Conservation (phyloP, 2,797 vertebrate species). For the Cuniculus paca region DNA sequence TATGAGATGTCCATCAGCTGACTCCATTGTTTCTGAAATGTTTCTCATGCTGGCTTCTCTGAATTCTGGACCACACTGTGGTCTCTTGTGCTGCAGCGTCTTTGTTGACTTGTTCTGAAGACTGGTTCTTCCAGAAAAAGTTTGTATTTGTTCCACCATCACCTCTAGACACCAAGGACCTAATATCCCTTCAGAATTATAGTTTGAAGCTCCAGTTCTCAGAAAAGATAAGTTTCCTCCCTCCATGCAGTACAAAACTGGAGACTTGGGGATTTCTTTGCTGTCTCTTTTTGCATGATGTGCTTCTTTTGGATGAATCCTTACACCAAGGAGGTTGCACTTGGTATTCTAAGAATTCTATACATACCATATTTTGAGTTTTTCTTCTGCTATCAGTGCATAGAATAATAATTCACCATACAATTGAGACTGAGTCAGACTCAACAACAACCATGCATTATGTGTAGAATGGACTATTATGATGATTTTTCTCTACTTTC, state of each 20-base stretch:
- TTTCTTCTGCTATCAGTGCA: neutral
- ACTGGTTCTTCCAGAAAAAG: neutral
- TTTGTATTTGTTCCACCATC: neutral
- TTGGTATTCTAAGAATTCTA: neutral
- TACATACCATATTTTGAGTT: neutral
- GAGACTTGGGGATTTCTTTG: fast-evolving
- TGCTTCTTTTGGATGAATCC: neutral
- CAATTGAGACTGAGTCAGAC: neutral
- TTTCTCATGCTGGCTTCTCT: neutral
- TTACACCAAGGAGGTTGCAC: neutral
- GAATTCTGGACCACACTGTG: neutral
- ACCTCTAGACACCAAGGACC: neutral
- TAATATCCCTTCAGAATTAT: neutral
- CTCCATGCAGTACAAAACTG: neutral
- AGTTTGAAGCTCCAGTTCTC: neutral
- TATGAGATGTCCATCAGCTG: neutral
- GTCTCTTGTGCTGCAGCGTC: neutral
- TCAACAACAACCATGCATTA: neutral
- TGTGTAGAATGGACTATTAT: neutral
- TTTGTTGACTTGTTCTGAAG: neutral
- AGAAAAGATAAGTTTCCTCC: neutral
- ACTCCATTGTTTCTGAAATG: neutral
- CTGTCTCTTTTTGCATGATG: neutral
- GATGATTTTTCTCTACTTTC: neutral
- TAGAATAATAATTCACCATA: neutral